Evolutionary conservation across 2,888 invertebrate genomes (phyloP), one percentile per base, ranked within the genome.

Genomic region (Drosophila melanosoma): DNA sequence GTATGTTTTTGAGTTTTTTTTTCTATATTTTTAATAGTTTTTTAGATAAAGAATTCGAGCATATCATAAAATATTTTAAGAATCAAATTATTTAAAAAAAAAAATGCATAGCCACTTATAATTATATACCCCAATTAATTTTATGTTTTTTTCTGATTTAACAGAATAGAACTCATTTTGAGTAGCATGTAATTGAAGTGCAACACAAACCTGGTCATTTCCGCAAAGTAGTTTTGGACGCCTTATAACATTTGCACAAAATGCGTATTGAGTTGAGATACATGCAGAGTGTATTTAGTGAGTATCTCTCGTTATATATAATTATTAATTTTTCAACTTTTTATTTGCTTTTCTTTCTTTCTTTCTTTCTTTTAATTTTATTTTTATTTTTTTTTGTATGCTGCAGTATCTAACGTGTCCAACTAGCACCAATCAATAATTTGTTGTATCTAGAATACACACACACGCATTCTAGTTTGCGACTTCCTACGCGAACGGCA

Each of bases 201-300:
- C 23, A 70, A 26, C 51, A 81, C 84, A 63, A 81, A 87, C 87
- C 87, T 87, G 74, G 87, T 87, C 87, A 87, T 87, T 79, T 90
- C 89, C 90, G 73, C 56, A 74, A 77, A 74, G 53, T 33, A 54
- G 52, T 20, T 49, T 36, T 52, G 20, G 33, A 52, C 61, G 32
- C 29, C 42, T 48, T 75, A 79, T 48, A 82, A 57, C 83, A 79
- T 79, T 79, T 76, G 76, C 82, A 69, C 52, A 29, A 17, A 40
- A 48, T 36, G 26, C 56, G 38, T 33, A 60, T 32, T 4, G 1
- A 62, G 33, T 42, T 70, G 40, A 61, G 67, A 76, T 59, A 59
- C 68, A 58, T 53, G 51, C 52, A 35, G 51, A 54, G 65, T 63
- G 40, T 56, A 49, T 73, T 56, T 67, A 15, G 60, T 58, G 48